Base-by-base conservation (phyloP, 1,140 invertebrate genomes). In the Trypoxylus dichotomus region DNA sequence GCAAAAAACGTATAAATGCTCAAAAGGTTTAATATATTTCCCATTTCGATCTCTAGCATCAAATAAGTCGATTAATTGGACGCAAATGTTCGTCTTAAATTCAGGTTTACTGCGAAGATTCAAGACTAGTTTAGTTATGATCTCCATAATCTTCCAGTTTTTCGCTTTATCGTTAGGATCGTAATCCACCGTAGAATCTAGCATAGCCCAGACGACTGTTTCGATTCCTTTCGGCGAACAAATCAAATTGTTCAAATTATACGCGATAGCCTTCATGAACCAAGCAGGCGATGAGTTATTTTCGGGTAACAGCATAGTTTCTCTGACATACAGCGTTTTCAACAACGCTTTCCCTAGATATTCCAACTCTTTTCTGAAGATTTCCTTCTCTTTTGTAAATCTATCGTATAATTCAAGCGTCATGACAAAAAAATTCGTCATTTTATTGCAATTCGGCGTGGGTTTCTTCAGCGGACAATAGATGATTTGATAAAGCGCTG, bases 401-500 rank as follows among this genome's bases (percentile, higher is more conserved):
- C 86, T 84, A 11, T 86, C 77, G 84, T 90, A 91, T 27, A 90
- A 82, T 81, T 90, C 88, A 80, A 85, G 77, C 19, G 88, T 89
- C 87, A 90, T 90, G 43, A 82, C 82, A 82, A 87, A 89, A 54
- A 78, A 77, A 68, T 29, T 74, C 76, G 63, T 78, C n/a, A 74
- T 79, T 24, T 60, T 27, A 10, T 76, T 71, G 77, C 77, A 73
- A 3, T 19, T 6, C 7, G 19, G 19, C 1, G 84, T 83, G 71
- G 91, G 92, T 85, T 91, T 91, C 74, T 87, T 89, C 27, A 93
- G 81, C 76, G 91, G 91, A 25, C 90, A 91, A 87, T 90, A 90
- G 29, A 89, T 88, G 75, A 94, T 85, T 85, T 94, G 93, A 80
- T 93, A 89, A n/a, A 94, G 84, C 8, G 89, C 89, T 79, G 90